Conservation (phyloP, 2,797 vertebrate species). For the Rallus crepitans region DNA sequence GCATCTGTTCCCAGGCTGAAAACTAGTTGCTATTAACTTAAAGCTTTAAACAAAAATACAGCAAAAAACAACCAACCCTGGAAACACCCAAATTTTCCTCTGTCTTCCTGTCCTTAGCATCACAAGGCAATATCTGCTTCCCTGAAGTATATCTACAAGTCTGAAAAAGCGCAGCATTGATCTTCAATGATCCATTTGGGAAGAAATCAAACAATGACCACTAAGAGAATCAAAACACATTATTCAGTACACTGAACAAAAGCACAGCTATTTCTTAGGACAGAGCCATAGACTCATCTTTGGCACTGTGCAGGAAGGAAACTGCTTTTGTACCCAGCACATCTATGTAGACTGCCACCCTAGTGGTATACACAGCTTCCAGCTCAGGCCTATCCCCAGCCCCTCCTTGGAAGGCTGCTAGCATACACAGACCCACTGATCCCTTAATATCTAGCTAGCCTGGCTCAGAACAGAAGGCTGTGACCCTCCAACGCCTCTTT, state of each 20-base stretch:
- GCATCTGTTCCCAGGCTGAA: too few relatives aligned
- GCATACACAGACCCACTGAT: background rate
- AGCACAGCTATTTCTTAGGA: background rate
- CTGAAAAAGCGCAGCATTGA: background rate
- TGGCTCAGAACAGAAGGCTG: background rate
- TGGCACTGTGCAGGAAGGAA: background rate
- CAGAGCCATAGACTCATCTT: background rate
- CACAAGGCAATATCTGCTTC: background rate
- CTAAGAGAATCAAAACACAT: background rate
- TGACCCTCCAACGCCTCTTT: fast-evolving
- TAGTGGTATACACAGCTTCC: background rate
- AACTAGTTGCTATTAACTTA: too few relatives aligned
- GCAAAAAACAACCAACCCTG: too few relatives aligned
- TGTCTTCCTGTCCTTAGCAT: background rate
- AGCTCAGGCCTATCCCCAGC: background rate
- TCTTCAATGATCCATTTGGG: background rate
- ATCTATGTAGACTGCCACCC: background rate
- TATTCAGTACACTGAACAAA: background rate
- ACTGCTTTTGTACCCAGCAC: background rate
- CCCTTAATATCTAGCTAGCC: background rate
- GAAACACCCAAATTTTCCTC: background rate
- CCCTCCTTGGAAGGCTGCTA: background rate
- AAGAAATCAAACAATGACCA: background rate
- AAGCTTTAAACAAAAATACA: too few relatives aligned
- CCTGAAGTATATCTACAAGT: background rate